These are phyloP conservation scores for Pogona vitticeps DNA, from an alignment of 2,113 vertebrate genomes.

Conservation along the genomic window DNA sequence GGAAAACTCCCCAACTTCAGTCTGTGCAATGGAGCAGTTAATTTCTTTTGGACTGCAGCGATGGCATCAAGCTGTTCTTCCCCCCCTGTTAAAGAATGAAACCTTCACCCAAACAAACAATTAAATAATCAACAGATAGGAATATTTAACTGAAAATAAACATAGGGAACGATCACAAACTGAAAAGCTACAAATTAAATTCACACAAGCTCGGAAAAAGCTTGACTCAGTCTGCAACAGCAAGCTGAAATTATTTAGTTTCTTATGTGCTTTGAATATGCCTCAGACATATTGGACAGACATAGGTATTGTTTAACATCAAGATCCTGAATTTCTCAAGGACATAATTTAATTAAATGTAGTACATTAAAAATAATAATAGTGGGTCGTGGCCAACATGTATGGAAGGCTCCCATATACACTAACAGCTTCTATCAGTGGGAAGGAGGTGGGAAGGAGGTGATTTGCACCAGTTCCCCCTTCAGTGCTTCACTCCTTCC, in stretches of 20 bases:
- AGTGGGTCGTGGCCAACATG: no score
- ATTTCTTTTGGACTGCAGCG: conserved; percentile 83
- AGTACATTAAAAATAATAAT: not conserved
- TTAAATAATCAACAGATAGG: conserved; percentile 74
- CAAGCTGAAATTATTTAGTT: conserved; percentile 61
- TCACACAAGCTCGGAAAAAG: conserved; percentile 71
- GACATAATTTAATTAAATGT: conserved; percentile 26
- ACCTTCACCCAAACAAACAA: conserved; percentile 74
- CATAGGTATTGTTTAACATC: conserved; percentile 32
- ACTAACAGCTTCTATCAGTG: no score
- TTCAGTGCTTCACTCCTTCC: no score
- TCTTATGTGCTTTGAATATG: conserved; percentile 55
- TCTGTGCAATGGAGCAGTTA: conserved; percentile 82
- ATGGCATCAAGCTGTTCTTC: conserved; percentile 72
- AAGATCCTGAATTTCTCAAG: not conserved
- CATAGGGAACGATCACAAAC: conserved; percentile 48
- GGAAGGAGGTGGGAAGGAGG: not conserved
- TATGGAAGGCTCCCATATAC: not conserved
- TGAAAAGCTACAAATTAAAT: conserved; percentile 75
- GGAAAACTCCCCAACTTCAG: conserved; percentile 75
- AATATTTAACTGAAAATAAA: conserved; percentile 70
- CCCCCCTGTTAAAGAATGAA: conserved; percentile 49
- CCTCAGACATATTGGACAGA: conserved; percentile 47
- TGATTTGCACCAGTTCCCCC: not conserved
- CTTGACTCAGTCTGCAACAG: conserved; percentile 73